Evolutionary conservation across 2,113 vertebrate genomes (phyloP), one percentile per base, ranked within the genome.

Genomic region (Murina feae): DNA sequence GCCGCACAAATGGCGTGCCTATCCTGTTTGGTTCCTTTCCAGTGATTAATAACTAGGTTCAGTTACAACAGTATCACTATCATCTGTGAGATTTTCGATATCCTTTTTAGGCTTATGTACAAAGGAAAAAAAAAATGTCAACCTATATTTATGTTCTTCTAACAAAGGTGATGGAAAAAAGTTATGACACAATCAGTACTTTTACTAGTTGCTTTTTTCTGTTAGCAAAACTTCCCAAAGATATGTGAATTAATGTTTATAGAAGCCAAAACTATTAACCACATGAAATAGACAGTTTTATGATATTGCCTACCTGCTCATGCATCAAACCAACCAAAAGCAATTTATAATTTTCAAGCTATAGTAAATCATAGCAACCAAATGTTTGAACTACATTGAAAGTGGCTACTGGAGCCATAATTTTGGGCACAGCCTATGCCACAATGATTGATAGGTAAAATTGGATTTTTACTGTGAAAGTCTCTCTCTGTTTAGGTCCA

Each of bases 241-340:
- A 92, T 86, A 21, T 76, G 11, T 93, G 84, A 93, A 93, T 89
- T 96, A 68, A 76, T 96, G 28, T 81, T 93, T 75, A 84, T 4
- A 89, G 75, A 91, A 94, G 86, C 17, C 7, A 86, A 93, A 96
- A 86, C 42, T 53, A 80, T 53, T 94, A 89, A 65, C 55, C n/a
- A 66, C 21, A 75, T 58, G 25, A 89, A 95, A 58, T 11, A 68
- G 32, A 89, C 30, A 91, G 32, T 49, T 94, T 87, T 90, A 89
- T 75, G 42, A 63, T 72, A 69, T 72, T 80, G 7, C 14, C 39
- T 81, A 84, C 11, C 30, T 86, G 16, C 28, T 86, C 55, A 80
- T 80, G 51, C 35, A 76, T 80, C 71, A 94, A 89, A 60, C 11
- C 30, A 93, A 44, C 23, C 44, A 72, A 90, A 92, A 88, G 14